Evolutionary conservation across 1,140 invertebrate species (phyloP), one percentile per base, ranked within the genome.

Genomic region (Aphaenogaster rudis): DNA sequence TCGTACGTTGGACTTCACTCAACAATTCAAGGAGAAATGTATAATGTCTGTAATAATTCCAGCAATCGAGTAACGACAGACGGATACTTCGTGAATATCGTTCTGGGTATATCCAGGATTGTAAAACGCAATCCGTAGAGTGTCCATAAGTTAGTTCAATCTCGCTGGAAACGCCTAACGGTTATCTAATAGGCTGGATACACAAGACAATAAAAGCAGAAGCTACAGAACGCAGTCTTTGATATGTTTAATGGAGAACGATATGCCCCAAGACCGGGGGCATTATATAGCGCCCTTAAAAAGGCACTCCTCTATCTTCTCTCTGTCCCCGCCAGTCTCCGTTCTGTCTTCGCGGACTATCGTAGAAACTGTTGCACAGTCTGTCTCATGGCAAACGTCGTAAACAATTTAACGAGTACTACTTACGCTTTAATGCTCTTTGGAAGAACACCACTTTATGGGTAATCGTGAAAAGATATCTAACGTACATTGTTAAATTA

Each of bases 171-270:
- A 57, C 21, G 61, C n/a, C 78, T 82, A 82, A 72, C 52, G 86
- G 66, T 48, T 71, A 17, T 63, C 77, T 71, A 45, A 87, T 87
- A 64, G 57, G n/a, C 52, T 82, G 52, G 66, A 69, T 11, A 67
- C 67, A 85, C 79, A 11, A 45, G 21, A 59, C 71, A 78, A 50
- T 88, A 88, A 90, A 84, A 57, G 72, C 28, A 28, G 28, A 1
- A 28, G 84, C 48, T 36, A 50, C 21, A 45, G 33, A 77, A 77
- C 36, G 33, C 42, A 57, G 48, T 11, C 45, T 78, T 72, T 76
- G 82, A 87, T 86, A 72, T 87, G 57, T 79, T 59, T 88, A 90
- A 90, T 88, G 77, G 77, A 77, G 80, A 77, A 36, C 36, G 67
- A 79, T 74, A 88, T 52, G 57, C 64, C n/a, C 17, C 33, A 33